Conservation (phyloP, 2,797 vertebrate species). For the Anabas testudineus region DNA sequence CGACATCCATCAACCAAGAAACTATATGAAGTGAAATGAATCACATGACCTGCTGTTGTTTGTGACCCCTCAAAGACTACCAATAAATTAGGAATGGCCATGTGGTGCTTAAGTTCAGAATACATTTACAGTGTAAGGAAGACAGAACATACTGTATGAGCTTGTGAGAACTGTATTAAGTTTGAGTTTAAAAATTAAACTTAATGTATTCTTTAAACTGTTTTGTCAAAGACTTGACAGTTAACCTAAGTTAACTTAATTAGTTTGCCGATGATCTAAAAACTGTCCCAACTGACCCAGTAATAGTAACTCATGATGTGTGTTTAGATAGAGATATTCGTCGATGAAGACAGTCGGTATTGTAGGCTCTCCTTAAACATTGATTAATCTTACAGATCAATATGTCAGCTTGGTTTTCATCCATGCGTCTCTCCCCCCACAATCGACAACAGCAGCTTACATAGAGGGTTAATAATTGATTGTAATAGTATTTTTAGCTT, state of each 20-base stretch:
- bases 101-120: neutral
- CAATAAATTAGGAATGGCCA: no score
- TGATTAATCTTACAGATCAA: conserved; percentile 64
- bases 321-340: conserved; percentile 71
- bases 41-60: no score
- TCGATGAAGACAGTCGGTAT: conserved; percentile 61
- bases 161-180: neutral
- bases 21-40: no score
- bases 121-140: no score
- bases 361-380: conserved; percentile 49
- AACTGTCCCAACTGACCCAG: conserved; percentile 53
- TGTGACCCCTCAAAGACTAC: no score
- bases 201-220: neutral
- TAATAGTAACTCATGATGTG: conserved; percentile 56
- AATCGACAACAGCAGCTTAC: conserved; percentile 59
- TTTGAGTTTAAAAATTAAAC: neutral
- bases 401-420: conserved; percentile 70
- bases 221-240: conserved; percentile 51
- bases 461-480: conserved; percentile 67
- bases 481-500: conserved; percentile 73
- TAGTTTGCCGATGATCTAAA: conserved; percentile 65
- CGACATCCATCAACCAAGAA: no score
- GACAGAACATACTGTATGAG: neutral
- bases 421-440: conserved; percentile 48
- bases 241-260: conserved; percentile 67